Conservation (phyloP, 2,113 vertebrate species). For the Myotis lucifugus region DNA sequence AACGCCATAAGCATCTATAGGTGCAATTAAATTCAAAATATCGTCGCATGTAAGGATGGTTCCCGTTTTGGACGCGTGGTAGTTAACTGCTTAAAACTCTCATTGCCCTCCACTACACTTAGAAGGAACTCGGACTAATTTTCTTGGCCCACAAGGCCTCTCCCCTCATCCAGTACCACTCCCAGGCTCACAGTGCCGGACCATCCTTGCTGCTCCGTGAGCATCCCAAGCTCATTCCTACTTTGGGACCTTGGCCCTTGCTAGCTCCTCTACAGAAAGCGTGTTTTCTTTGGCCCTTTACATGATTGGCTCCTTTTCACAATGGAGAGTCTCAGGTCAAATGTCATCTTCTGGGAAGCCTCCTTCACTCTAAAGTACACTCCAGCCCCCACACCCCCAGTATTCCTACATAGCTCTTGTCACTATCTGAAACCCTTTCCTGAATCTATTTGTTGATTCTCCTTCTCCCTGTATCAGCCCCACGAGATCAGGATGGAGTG, state of each 20-base stretch:
- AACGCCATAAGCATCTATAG: too few relatives aligned
- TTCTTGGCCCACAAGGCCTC: neutral
- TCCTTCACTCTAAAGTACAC: neutral
- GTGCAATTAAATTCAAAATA: too few relatives aligned
- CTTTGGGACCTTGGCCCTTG: neutral
- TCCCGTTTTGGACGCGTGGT: too few relatives aligned
- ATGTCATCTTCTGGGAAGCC: neutral
- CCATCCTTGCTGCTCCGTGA: neutral
- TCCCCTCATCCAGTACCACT: neutral
- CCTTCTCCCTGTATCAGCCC: neutral
- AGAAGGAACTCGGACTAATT: neutral
- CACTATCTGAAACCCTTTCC: neutral
- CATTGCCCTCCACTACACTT: neutral
- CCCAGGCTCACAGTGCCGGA: neutral
- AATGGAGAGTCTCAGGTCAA: neutral
- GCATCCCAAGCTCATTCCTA: neutral
- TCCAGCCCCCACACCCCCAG: accelerated
- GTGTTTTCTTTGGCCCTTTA: neutral
- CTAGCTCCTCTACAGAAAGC: neutral
- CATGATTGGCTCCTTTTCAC: neutral
- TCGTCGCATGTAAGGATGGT: too few relatives aligned
- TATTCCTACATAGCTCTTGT: neutral
- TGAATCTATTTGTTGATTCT: neutral
- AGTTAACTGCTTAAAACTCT: neutral
- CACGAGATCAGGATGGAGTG: neutral